Evolutionary conservation across 35 echinoderm and acorn worm genomes (phyloP), one percentile per base, ranked within the genome.

Genomic region (Apostichopus japonicus): DNA sequence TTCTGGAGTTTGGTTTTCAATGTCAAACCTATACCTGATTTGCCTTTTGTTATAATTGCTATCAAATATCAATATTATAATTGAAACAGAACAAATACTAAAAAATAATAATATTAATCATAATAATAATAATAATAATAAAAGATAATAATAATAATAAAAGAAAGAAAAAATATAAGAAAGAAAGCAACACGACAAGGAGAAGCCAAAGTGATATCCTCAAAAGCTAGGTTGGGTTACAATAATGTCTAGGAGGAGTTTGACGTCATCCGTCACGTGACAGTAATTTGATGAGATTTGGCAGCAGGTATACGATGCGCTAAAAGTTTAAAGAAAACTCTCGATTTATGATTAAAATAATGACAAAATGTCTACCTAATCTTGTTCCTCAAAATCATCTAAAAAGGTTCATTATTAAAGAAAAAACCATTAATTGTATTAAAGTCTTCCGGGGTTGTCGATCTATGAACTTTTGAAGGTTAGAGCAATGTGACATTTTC

Each of bases 31-130:
- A 57, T 84, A 57, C 19, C 21, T 73, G 71, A 73, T 73, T 73
- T 73, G 71, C 21, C 21, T 73, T 73, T 73, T 53, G 54, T 83
- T 53, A n/a, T 84, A 84, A 21, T 10, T 84, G 57, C 21, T n/a
- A 23, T 84, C 10, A n/a, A 19, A 84, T 58, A 84, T 57, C 81
- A 57, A 84, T 57, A 84, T 84, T 57, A 57, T 84, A 84, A 84
- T 84, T 84, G 81, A 84, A 84, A 84, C 71, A 73, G 71, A 17
- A n/a, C 54, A 17, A 84, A 57, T 51, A 51, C 51, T 83, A 15
- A 54, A 54, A 83, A 83, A 19, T 51, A 82, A 8, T 19, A 8
- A 44, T 53, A 83, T 4, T 51, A 83, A 17, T 53, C 4, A 25
- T 15, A 55, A 67, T 10, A 67, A 65, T 11, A 65, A 16, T 65